Percentiles rank a stretch among this genome's conserved stretches.
phyloP scores from a whole-genome alignment of 2,113 vertebrate species.

The Zosterops japonicus region DNA sequence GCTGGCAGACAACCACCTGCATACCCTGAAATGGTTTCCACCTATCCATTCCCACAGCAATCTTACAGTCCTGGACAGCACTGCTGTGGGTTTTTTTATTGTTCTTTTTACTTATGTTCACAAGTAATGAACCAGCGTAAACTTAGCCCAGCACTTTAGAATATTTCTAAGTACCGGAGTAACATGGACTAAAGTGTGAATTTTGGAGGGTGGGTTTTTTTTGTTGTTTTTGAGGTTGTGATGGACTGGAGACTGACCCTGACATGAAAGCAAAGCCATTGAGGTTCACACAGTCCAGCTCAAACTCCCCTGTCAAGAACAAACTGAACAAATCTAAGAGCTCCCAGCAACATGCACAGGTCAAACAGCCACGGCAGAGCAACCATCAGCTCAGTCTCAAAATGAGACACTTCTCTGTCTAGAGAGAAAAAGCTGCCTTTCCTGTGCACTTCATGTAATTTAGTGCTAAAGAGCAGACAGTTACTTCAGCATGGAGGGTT shows the following conservation, averaged over 20 bases:
- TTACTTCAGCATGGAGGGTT: not conserved
- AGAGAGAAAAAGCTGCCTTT: not conserved
- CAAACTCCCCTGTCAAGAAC: not conserved
- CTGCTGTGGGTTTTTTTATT: accelerated
- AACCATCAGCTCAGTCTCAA: not conserved
- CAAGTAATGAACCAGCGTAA: not conserved
- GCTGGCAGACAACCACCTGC: not conserved
- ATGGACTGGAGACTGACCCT: not conserved
- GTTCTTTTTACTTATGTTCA: not conserved
- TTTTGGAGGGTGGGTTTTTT: not conserved
- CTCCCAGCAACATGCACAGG: not conserved
- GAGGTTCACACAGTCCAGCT: not conserved
- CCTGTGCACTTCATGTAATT: not conserved
- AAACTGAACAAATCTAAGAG: not conserved
- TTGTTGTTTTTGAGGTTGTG: not conserved
- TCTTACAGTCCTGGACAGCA: not conserved
- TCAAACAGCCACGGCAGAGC: not conserved
- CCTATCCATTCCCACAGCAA: not conserved
- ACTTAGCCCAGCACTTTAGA: not conserved
- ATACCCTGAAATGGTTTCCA: not conserved
- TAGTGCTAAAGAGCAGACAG: not conserved
- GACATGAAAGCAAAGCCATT: not conserved
- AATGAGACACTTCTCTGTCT: not conserved
- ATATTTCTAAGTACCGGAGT: not conserved
- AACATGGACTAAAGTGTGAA: not conserved